Conservation (phyloP, 2,888 invertebrate genomes). For the Carterocephalus palaemon region DNA sequence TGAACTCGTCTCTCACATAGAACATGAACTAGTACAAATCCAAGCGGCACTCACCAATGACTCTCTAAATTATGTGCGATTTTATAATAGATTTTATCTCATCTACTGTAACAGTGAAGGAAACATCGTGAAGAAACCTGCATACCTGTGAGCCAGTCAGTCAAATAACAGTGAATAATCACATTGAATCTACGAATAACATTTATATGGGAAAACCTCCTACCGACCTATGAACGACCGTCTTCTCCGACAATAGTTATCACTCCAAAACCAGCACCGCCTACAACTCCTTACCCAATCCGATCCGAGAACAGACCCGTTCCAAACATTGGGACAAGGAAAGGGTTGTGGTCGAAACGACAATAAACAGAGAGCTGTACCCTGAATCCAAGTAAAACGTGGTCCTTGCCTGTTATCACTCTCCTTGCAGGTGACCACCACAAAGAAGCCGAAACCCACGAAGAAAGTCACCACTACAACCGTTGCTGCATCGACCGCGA, state of each 20-base stretch:
- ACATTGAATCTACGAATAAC: slow-evolving; percentile 78
- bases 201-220: slow-evolving; percentile 67
- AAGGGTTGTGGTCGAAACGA: too few species aligned
- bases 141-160: slow-evolving; percentile 68
- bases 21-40: too few species aligned
- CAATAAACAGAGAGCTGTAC: too few species aligned
- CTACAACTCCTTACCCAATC: slow-evolving; percentile 60
- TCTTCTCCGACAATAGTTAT: slow-evolving; percentile 82
- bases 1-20: too few species aligned
- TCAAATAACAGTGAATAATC: slow-evolving; percentile 80
- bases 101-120: too few species aligned
- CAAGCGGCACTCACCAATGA: too few species aligned
- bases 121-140: too few species aligned
- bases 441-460: slow-evolving; percentile 57
- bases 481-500: slow-evolving; percentile 50
- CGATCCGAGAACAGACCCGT: too few species aligned
- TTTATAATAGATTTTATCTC: too few species aligned
- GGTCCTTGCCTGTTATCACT: slow-evolving; percentile 42
- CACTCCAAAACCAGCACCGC: slow-evolving; percentile 82
- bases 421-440: slow-evolving; percentile 60
- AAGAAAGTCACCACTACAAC: slow-evolving; percentile 62
- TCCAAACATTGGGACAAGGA: too few species aligned
- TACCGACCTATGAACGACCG: slow-evolving; percentile 58
- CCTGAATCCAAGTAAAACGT: too few species aligned
- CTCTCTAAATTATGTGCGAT: too few species aligned